Evolutionary conservation across 2,888 invertebrate genomes (phyloP), one percentile per base, ranked within the genome.

Genomic region (Dusona sp.): DNA sequence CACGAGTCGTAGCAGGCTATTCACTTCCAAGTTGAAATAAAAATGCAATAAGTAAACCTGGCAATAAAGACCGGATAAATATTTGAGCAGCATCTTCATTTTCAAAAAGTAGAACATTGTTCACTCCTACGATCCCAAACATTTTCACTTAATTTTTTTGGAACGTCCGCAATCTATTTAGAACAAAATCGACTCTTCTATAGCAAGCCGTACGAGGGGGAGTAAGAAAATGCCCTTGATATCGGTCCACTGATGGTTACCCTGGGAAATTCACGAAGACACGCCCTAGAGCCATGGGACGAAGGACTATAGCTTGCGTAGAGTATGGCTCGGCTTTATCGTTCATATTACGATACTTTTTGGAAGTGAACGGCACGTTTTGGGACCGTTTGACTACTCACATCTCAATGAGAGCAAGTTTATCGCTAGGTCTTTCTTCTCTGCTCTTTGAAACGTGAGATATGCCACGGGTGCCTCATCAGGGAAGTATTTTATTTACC

Each of bases 401-500:
- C 25, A 29, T 61, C 57, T 8, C 25, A 42, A 25, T n/a, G 73
- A 57, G 54, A 16, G 22, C 54, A 29, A 68, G 8, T 61, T 36
- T 36, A 65, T 64, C 45, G 19, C 25, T 54, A 7, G 33, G 22
- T 29, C 25, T 51, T 36, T 16, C 22, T n/a, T 64, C 22, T 51
- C 13, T 13, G 22, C 51, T 16, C 36, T 29, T 8, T 19, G 11
- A 3, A 51, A 48, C 38, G 11, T 36, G 45, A 54, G 78, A 72
- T 61, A 29, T 57, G 33, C n/a, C 67, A 25, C 65, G 78, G 78
- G 72, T 72, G 80, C 54, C 79, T 89, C 75, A 88, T 88, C 88
- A 88, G 16, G 54, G 29, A 51, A 48, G 45, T 87, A 89, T 89
- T 89, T 86, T 88, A 89, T 87, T 86, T 70, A 88, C 77, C 78